phyloP scores from a whole-genome alignment of 2,113 vertebrate genomes.

The Burhinus bistriatus region DNA sequence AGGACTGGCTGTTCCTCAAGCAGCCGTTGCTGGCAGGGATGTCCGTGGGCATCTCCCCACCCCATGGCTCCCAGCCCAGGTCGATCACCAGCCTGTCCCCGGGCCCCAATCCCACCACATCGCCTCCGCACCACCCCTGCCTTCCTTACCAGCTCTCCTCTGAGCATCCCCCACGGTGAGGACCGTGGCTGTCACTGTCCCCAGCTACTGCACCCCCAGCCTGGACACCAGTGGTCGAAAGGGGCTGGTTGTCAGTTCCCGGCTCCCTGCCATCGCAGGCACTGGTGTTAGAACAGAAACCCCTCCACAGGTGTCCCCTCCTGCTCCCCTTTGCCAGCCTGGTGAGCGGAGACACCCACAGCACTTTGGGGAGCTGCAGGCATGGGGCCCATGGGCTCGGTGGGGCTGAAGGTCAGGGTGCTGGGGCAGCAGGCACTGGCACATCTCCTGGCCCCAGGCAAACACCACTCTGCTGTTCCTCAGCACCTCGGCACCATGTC shows the following conservation, averaged over 20 bases:
- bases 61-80: background rate
- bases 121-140: background rate
- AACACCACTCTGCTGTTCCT: background rate
- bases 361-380: accelerated
- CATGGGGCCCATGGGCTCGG: accelerated
- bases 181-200: background rate
- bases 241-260: background rate
- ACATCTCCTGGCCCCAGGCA: background rate
- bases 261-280: background rate
- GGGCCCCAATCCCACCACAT: accelerated
- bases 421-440: background rate
- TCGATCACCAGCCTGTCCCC: background rate
- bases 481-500: background rate
- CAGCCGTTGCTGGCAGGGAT: background rate
- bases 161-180: accelerated
- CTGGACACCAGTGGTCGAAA: background rate
- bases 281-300: background rate
- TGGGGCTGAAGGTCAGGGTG: background rate
- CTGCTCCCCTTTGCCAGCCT: too few species aligned
- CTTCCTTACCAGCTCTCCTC: background rate
- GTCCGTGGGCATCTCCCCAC: background rate
- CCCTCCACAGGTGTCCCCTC: accelerated
- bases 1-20: conserved; percentile 23
- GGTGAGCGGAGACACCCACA: background rate
- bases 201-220: background rate